Evolutionary conservation across 2,797 vertebrate genomes (phyloP).

Genomic region (Moxostoma hubbsi): DNA sequence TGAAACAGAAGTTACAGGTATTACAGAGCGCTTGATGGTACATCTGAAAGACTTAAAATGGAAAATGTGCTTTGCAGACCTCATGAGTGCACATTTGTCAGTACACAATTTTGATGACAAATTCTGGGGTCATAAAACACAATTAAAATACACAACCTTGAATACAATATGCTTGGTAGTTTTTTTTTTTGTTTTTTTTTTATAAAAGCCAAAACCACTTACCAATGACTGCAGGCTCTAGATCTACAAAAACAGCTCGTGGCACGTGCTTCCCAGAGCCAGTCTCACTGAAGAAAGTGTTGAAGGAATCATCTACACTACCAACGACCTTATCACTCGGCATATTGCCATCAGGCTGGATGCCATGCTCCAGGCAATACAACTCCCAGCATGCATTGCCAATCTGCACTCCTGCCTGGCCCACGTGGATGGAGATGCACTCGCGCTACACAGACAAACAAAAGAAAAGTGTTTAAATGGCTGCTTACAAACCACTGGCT

Average conservation of each 20-base stretch:
- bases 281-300: conserved; percentile 72
- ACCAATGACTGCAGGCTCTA: conserved; percentile 71
- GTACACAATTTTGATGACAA: too few relatives aligned
- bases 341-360: conserved; percentile 70
- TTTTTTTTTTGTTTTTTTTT: not conserved
- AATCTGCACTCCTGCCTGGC: conserved; percentile 68
- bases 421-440: conserved; percentile 65
- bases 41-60: not conserved
- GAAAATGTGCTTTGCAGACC: too few relatives aligned
- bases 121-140: too few relatives aligned
- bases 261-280: conserved; percentile 72
- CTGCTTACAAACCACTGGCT: conserved; percentile 85
- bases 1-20: conserved; percentile 59
- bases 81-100: too few relatives aligned
- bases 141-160: not conserved
- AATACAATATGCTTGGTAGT: not conserved
- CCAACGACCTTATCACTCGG: conserved; percentile 66
- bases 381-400: conserved; percentile 71
- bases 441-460: conserved; percentile 59
- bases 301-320: conserved; percentile 68
- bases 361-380: conserved; percentile 69
- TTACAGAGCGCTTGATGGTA: not conserved
- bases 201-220: conserved; percentile 37
- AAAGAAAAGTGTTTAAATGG: conserved; percentile 12
- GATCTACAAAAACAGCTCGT: conserved; percentile 69